Conservation (phyloP, 2,797 vertebrate species). For the Silurus lanzhouensis region DNA sequence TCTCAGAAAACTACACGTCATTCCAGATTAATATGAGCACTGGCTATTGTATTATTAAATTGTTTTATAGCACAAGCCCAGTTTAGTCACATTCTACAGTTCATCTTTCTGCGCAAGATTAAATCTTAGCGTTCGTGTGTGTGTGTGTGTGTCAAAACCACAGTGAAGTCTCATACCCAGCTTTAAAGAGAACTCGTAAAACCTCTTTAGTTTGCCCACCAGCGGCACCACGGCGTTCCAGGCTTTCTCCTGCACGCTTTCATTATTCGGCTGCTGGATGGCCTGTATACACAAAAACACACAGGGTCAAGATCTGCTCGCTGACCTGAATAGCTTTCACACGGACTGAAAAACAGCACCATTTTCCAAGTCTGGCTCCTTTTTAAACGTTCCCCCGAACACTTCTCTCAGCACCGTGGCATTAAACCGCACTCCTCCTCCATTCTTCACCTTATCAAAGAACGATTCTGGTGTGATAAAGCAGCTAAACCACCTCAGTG, state of each 20-base stretch:
- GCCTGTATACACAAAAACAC: conserved; percentile 74
- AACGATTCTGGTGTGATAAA: background rate
- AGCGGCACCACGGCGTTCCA: conserved; percentile 92
- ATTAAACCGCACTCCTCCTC: background rate
- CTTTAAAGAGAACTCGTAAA: conserved; percentile 95
- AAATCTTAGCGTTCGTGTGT: background rate
- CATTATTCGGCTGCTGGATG: conserved; percentile 90
- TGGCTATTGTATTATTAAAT: background rate
- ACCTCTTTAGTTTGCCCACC: conserved; percentile 93
- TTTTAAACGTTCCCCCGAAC: background rate
- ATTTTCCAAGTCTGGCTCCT: background rate
- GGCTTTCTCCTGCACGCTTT: conserved; percentile 88
- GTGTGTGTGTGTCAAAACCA: conserved; percentile 4
- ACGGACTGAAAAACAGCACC: background rate
- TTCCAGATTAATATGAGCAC: background rate
- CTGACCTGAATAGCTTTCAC: background rate
- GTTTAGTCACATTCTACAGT: background rate
- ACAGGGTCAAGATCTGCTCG: background rate
- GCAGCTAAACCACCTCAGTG: conserved; percentile 10
- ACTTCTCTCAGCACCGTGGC: background rate
- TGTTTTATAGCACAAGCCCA: background rate
- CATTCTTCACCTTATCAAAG: background rate
- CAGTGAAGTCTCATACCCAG: conserved; percentile 77
- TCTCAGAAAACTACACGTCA: background rate
- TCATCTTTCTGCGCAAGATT: background rate